These are phyloP conservation scores for Standfussiana lucernea DNA, from an alignment of 2,888 invertebrate species.

Conservation along the genomic window DNA sequence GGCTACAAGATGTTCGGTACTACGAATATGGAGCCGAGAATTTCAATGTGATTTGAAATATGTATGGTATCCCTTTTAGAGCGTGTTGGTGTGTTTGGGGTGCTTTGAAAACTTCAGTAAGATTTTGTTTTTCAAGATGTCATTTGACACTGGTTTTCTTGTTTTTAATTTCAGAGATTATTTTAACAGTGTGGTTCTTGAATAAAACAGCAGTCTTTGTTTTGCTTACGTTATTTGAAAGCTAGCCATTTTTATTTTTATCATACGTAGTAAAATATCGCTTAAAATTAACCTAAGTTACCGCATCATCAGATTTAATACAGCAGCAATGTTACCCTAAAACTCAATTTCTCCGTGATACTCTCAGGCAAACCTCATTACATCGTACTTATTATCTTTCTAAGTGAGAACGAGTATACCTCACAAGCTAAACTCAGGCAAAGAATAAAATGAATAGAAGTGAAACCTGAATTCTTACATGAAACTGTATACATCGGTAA, in stretches of 20 bases:
- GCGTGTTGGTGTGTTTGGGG: not conserved
- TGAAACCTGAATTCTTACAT: not conserved
- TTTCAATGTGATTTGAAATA: conserved; percentile 6
- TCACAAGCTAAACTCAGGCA: conserved; percentile 28
- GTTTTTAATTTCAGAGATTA: not conserved
- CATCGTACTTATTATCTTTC: conserved; percentile 35
- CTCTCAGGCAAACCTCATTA: conserved; percentile 34
- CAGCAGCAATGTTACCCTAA: not conserved
- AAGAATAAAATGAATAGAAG: conserved; percentile 20
- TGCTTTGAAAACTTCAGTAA: not conserved
- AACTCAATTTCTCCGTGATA: conserved; percentile 33
- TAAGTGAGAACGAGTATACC: conserved; percentile 33
- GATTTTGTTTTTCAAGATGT: not conserved
- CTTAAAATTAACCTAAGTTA: not conserved
- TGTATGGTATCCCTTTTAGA: not conserved
- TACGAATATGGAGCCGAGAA: conserved; percentile 15
- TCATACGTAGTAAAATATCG: not conserved
- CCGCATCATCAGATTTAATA: conserved; percentile 7
- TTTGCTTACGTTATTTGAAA: not conserved
- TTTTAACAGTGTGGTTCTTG: not conserved
- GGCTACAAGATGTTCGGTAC: conserved; percentile 38
- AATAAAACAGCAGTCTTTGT: not conserved
- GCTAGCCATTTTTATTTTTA: not conserved
- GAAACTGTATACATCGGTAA: not conserved
- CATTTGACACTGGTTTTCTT: not conserved